Percentiles rank a stretch among this genome's conserved stretches.
These are phyloP conservation scores for Nudaria mundana DNA, from an alignment of 2,888 invertebrate species.

Conservation along the genomic window DNA sequence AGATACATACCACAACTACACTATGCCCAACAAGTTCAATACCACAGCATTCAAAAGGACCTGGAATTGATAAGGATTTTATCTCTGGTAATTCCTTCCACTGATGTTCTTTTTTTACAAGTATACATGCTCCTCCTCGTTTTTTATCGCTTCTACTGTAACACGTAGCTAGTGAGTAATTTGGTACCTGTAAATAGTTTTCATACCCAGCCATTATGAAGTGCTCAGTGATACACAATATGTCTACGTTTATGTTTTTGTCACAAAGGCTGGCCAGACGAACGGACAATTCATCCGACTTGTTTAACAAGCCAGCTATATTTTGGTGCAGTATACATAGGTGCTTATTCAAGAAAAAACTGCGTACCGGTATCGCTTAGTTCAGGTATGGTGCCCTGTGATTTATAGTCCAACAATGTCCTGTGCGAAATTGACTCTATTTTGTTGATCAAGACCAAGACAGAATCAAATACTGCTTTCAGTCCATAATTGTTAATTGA, in stretches of 20 bases:
- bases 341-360: not conserved
- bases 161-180: not conserved
- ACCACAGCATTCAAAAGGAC: not conserved
- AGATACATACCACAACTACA: not conserved
- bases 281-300: not conserved
- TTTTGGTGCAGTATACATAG: not conserved
- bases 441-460: not conserved
- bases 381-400: not conserved
- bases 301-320: not conserved
- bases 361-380: not conserved
- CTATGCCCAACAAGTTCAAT: not conserved
- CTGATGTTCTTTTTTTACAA: not conserved
- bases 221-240: not conserved
- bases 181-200: not conserved
- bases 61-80: not conserved
- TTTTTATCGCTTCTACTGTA: not conserved
- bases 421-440: not conserved
- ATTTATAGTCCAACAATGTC: not conserved
- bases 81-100: not conserved
- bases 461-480: not conserved
- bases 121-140: not conserved
- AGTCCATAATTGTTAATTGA: not conserved
- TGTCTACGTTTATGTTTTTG: not conserved
- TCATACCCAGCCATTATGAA: not conserved
- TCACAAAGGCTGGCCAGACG: too few relatives aligned